These are phyloP conservation scores for Calidris pugnax DNA, from an alignment of 2,113 vertebrate genomes.

Conservation along the genomic window DNA sequence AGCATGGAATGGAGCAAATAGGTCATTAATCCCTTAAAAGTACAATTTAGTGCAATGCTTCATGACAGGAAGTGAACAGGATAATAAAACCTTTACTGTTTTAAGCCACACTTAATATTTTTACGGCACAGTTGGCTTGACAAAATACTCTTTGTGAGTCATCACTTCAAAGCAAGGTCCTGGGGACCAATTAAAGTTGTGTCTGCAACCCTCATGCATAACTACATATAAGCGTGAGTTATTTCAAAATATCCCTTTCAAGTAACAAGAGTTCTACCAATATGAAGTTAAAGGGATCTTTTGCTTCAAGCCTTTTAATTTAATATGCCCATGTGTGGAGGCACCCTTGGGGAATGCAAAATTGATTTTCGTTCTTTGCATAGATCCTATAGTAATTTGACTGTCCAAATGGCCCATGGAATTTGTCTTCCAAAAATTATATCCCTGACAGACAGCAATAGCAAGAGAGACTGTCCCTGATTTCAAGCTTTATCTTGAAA, in stretches of 20 bases:
- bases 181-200: conserved; percentile 68
- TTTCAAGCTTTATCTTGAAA: background rate
- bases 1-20: conserved; percentile 63
- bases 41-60: conserved; percentile 75
- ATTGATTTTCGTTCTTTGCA: conserved; percentile 41
- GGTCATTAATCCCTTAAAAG: conserved; percentile 74
- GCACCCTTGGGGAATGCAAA: background rate
- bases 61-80: conserved; percentile 76
- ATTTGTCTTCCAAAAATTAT: conserved; percentile 1
- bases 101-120: conserved; percentile 77
- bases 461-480: background rate
- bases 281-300: background rate
- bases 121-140: conserved; percentile 72
- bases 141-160: conserved; percentile 77
- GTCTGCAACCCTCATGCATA: conserved; percentile 50
- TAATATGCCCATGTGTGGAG: background rate
- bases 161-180: conserved; percentile 74
- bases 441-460: background rate
- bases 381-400: background rate
- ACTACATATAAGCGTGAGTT: background rate
- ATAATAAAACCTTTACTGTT: conserved; percentile 77
- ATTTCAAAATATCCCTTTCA: conserved; percentile 47
- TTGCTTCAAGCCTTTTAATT: conserved; percentile 2
- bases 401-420: background rate
- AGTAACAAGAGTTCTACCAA: conserved; percentile 1